A percentile compares a stretch with the other conserved stretches of the same genome.
Conservation (phyloP, 1,140 invertebrate species). For the Mamestra configurata region DNA sequence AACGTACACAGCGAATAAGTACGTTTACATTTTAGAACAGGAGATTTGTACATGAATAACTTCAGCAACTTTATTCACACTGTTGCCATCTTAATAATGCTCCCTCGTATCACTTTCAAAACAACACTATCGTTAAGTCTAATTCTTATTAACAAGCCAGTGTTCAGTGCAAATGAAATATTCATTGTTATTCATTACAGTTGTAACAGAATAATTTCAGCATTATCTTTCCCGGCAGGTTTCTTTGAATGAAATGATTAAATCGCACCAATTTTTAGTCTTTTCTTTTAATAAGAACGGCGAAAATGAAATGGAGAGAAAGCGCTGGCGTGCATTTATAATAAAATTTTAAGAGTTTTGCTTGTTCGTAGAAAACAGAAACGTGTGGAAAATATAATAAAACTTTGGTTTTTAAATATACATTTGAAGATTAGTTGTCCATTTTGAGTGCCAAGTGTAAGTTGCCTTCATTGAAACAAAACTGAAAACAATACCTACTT, state of each 20-base stretch:
- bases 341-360: conserved; percentile 41
- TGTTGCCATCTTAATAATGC: conserved; percentile 22
- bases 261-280: conserved; percentile 74
- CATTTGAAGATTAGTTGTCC: conserved; percentile 10
- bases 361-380: conserved; percentile 22
- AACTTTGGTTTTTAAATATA: conserved; percentile 1
- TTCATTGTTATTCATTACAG: conserved; percentile 78
- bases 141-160: conserved; percentile 60
- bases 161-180: conserved; percentile 66
- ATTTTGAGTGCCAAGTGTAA: background rate
- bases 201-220: conserved; percentile 78
- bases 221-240: conserved; percentile 74
- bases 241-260: conserved; percentile 77
- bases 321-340: conserved; percentile 36
- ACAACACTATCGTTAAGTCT: conserved; percentile 38
- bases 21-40: conserved; percentile 26
- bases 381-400: conserved; percentile 41
- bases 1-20: conserved; percentile 25
- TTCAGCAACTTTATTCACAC: conserved; percentile 25
- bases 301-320: conserved; percentile 27
- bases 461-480: background rate
- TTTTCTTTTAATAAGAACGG: conserved; percentile 50
- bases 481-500: background rate
- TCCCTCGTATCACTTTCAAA: background rate
- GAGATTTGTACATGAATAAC: conserved; percentile 25